Evolutionary conservation across 2,113 vertebrate species (phyloP), one percentile per base, ranked within the genome.

Genomic region (Onychostoma macrolepis): DNA sequence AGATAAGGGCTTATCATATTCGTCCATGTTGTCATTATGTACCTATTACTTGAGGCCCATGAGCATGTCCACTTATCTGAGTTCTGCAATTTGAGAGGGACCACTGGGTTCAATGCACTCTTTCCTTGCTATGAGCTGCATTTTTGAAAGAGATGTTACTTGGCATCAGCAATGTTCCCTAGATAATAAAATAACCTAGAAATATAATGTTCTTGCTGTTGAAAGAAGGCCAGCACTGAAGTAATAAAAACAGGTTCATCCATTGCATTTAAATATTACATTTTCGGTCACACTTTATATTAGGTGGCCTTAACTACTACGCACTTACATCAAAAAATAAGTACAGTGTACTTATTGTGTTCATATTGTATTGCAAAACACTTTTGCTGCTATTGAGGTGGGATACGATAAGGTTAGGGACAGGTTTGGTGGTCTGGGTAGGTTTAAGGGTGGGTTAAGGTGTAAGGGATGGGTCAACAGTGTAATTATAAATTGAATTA

Each of bases 1-100:
- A 93, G 92, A 92, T 92, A 92, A 92, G 88, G 91, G 88, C 93
- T 93, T 94, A 94, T 94, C 91, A 56, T 94, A 94, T 93, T 89
- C 90, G 86, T 91, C 90, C 88, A 93, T 90, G 87, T 91, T 93
- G 92, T 93, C 88, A 94, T 94, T 92, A 92, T 82, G 84, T 83
- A 87, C 88, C 90, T 74, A 77, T 75, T 84, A 65, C 61, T 89
- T 90, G 90, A 87, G 81, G 90, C 87, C 90, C 72, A 77, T 75
- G 90, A 92, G 90, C 89, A 87, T 63, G 82, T 92, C 92, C 92
- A 92, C 89, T 93, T 90, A 90, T 90, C 90, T 91, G 85, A 67
- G 72, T 80, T 76, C 85, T 65, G 87, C 65, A 56, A 88, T 91
- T 90, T 90, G 81, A 91, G 91, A 87, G 90, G 90, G 86, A 88